A percentile compares a stretch with the other conserved stretches of the same genome.
Evolutionary conservation across 2,113 vertebrate species (phyloP).

Genomic region (Hippocampus zosterae): DNA sequence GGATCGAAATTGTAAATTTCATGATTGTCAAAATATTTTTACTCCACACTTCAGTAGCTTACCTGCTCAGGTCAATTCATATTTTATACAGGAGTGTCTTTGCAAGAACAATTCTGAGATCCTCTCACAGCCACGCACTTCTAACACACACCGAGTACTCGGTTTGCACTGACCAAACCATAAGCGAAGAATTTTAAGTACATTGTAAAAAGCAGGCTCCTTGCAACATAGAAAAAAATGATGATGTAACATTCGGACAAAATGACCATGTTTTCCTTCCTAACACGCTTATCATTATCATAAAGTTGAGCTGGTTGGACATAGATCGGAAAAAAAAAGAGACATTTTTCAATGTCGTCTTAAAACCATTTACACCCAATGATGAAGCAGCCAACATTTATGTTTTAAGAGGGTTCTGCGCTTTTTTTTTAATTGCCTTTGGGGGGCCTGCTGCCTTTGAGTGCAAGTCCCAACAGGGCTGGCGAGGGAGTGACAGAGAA

Average conservation of each 20-base stretch:
- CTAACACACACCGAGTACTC: slow-evolving; percentile 21
- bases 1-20: too few relatives aligned
- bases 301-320: neutral
- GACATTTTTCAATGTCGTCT: slow-evolving; percentile 64
- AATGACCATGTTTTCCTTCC: slow-evolving; percentile 34
- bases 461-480: slow-evolving; percentile 57
- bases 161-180: slow-evolving; percentile 45
- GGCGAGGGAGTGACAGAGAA: slow-evolving; percentile 59
- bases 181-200: slow-evolving; percentile 14
- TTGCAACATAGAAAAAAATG: neutral
- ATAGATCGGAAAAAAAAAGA: neutral
- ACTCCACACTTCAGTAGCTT: slow-evolving; percentile 1
- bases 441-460: slow-evolving; percentile 62
- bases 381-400: slow-evolving; percentile 65
- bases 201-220: neutral
- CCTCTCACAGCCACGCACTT: slow-evolving; percentile 10
- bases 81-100: slow-evolving; percentile 46
- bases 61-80: slow-evolving; percentile 11
- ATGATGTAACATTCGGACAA: slow-evolving; percentile 7
- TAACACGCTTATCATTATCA: slow-evolving; percentile 16
- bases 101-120: slow-evolving; percentile 36
- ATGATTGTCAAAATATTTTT: too few relatives aligned
- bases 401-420: slow-evolving; percentile 54
- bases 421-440: slow-evolving; percentile 66
- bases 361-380: slow-evolving; percentile 73